Base-by-base conservation (phyloP, 2,888 invertebrate genomes). In the Hofmannophila pseudospretella region DNA sequence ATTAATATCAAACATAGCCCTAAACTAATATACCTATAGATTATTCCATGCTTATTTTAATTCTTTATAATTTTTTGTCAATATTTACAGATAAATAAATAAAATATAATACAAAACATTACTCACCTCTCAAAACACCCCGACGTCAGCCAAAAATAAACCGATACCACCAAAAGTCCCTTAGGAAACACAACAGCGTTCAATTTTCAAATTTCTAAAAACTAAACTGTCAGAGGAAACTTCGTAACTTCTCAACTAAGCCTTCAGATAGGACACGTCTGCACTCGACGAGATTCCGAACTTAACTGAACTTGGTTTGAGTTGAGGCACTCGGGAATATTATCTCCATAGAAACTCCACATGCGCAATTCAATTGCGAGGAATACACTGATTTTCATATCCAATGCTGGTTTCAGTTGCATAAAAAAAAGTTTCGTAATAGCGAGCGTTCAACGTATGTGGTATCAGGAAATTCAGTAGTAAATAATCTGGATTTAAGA, bases 291-390 rank as follows among this genome's bases (percentile, higher is more conserved):
- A 53, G 47, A 50, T 56, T 55, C 51, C 58, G 54, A 45, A 56
- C 49, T 56, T 58, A 51, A 75, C 75, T 75, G 68, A 70, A 65
- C 64, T 58, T 54, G 55, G 33, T 35, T 40, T 23, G 30, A 58
- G 53, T 36, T 16, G 25, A 58, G 53, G 54, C 53, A 47, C 59
- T 58, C 48, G 34, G 47, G 49, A 54, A 63, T 60, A 68, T 63
- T 61, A 68, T 68, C 65, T 67, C 67, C 67, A 66, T 11, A 37
- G 23, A 67, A 66, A 64, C 65, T 62, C 65, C 62, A 65, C 74
- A 69, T 75, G 75, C 74, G 74, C 74, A 69, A 60, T 59, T 47
- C 10, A 20, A 38, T 28, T 47, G 51, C 28, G 28, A 28, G 16
- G 36, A 51, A 34, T 44, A 38, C 36, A 33, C 7, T 27, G 35